Conservation (phyloP, 2,113 vertebrate genomes). For the Zosterops lateralis region DNA sequence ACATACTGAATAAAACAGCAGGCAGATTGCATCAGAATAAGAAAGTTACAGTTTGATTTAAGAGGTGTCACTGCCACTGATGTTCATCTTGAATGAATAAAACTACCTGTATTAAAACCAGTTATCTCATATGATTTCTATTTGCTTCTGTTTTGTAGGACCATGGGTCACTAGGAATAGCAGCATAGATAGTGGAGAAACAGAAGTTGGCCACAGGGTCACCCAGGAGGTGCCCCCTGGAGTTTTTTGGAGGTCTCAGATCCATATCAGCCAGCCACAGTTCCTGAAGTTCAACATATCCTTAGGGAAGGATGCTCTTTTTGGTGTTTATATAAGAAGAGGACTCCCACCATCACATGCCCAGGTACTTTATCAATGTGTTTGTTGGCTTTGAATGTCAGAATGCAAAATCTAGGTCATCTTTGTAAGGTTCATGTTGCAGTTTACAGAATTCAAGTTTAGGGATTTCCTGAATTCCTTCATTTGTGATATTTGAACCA, state of each 20-base stretch:
- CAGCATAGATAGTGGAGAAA: slow-evolving; percentile 93
- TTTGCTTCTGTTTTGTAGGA: slow-evolving; percentile 72
- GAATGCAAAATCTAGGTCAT: background rate
- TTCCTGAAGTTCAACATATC: slow-evolving; percentile 99
- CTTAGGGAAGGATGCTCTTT: slow-evolving; percentile 93
- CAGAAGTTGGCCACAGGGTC: slow-evolving; percentile 90
- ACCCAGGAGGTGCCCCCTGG: slow-evolving; percentile 94
- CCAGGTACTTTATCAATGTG: slow-evolving; percentile 78
- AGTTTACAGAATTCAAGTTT: background rate
- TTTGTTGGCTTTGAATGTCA: background rate
- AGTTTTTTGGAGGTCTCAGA: slow-evolving; percentile 94
- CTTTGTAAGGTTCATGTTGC: background rate
- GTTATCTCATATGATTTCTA: background rate
- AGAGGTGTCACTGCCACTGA: background rate
- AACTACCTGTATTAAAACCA: background rate
- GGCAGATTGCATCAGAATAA: background rate
- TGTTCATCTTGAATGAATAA: background rate
- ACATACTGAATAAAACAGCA: background rate
- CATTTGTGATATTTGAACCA: background rate
- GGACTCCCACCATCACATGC: slow-evolving; percentile 95
- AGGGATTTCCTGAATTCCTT: background rate
- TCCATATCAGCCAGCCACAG: slow-evolving; percentile 92
- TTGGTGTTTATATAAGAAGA: slow-evolving; percentile 96
- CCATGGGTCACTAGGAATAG: slow-evolving; percentile 88
- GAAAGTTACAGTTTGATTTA: background rate